Conservation (phyloP, 2,888 invertebrate species). For the Cerceris ruficornis region DNA sequence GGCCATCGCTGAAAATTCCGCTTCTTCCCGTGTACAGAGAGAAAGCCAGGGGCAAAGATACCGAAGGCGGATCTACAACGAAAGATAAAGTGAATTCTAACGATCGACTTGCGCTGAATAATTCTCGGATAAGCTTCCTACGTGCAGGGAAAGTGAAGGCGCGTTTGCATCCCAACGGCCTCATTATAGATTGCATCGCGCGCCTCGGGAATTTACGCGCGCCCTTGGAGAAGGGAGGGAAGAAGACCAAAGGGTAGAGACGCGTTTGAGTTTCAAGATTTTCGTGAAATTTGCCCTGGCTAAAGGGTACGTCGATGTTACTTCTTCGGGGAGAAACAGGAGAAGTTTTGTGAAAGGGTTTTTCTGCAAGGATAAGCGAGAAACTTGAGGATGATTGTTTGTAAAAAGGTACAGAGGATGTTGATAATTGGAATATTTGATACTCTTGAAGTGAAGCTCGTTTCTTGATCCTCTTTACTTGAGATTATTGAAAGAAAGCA, state of each 20-base stretch:
- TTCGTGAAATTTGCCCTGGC: conserved; percentile 22
- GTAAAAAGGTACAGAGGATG: too few species aligned
- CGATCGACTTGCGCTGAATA: conserved; percentile 74
- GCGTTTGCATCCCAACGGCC: conserved; percentile 63
- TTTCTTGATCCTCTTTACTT: too few species aligned
- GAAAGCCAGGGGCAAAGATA: not conserved
- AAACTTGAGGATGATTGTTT: too few species aligned
- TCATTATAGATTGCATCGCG: conserved; percentile 61
- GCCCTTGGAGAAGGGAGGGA: not conserved
- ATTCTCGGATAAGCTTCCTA: conserved; percentile 71
- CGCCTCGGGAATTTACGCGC: conserved; percentile 48
- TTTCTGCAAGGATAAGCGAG: too few species aligned
- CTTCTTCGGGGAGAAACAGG: conserved; percentile 13
- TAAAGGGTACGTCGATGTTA: not conserved
- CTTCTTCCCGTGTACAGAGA: not conserved
- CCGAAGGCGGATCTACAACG: not conserved
- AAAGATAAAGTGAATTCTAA: conserved; percentile 75
- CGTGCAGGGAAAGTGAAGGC: conserved; percentile 69
- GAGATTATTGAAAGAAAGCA: too few species aligned
- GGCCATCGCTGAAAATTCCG: not conserved
- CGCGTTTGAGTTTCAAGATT: conserved; percentile 12
- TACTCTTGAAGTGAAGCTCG: too few species aligned
- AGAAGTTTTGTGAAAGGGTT: not conserved
- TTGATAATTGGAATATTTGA: too few species aligned
- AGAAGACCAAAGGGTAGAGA: not conserved